phyloP scores from a whole-genome alignment of 1,140 invertebrate species.

The Venturia canescens region DNA sequence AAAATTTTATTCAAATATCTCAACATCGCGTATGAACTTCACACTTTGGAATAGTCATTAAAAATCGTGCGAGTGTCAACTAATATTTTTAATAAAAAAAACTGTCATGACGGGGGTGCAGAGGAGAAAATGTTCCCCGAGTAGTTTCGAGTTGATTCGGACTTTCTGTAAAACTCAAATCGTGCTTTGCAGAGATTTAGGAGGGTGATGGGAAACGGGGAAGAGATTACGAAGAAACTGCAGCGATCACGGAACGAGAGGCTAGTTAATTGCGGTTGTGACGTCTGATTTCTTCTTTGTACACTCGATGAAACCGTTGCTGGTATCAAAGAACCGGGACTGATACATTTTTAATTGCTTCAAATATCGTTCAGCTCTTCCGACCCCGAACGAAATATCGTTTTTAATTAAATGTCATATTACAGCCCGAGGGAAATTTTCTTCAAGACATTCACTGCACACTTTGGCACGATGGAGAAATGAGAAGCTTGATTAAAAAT shows the following conservation, averaged over 20 bases:
- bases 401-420: conserved; percentile 77
- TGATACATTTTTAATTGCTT: conserved; percentile 78
- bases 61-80: too few relatives aligned
- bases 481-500: neutral
- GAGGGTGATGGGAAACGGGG: conserved; percentile 37
- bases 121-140: neutral
- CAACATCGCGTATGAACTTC: too few relatives aligned
- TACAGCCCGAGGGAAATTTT: conserved; percentile 56
- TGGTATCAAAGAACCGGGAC: conserved; percentile 75
- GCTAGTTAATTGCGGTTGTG: conserved; percentile 68
- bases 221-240: conserved; percentile 50
- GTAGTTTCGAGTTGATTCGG: neutral
- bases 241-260: conserved; percentile 62
- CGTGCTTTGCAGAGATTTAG: neutral
- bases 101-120: too few relatives aligned
- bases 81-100: too few relatives aligned
- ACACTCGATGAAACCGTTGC: conserved; percentile 69
- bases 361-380: conserved; percentile 72
- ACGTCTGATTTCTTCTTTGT: conserved; percentile 66
- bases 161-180: neutral
- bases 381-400: conserved; percentile 58
- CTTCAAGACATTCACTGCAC: neutral
- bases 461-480: neutral
- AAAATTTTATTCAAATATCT: too few relatives aligned
- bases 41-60: too few relatives aligned